phyloP scores from a whole-genome alignment of 2,888 invertebrate species.

The Taphrorychus bicolor region DNA sequence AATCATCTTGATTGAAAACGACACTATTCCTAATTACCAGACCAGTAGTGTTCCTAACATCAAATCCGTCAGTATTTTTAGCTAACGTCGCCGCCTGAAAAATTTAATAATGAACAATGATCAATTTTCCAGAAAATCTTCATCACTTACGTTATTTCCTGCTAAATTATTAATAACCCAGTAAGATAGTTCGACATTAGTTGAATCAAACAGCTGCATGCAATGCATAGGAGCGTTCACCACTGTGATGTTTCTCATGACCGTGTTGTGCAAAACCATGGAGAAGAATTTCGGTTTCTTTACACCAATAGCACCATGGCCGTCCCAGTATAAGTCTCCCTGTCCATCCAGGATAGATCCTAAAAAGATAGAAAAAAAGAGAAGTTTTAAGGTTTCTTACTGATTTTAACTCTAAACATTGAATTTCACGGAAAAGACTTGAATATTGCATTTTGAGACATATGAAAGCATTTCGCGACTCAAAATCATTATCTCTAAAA shows the following conservation, averaged over 20 bases:
- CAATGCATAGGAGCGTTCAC: conserved; percentile 43
- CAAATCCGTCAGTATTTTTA: conserved; percentile 42
- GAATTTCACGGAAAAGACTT: too few relatives aligned
- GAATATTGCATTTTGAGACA: too few relatives aligned
- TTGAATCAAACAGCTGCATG: conserved; percentile 40
- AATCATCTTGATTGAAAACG: conserved; percentile 43
- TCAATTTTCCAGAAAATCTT: background rate
- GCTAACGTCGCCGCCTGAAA: conserved; percentile 8
- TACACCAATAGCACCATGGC: conserved; percentile 41
- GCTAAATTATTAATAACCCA: conserved; percentile 42
- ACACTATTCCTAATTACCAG: conserved; percentile 22
- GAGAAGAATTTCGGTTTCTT: conserved; percentile 44
- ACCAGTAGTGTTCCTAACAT: conserved; percentile 31
- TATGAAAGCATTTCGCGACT: too few relatives aligned
- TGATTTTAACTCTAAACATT: too few relatives aligned
- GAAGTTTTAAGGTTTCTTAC: too few relatives aligned
- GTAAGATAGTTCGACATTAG: conserved; percentile 31
- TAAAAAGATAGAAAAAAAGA: too few relatives aligned
- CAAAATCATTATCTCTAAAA: too few relatives aligned
- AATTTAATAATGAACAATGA: background rate
- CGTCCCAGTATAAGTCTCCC: conserved; percentile 44
- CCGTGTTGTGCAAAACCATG: conserved; percentile 37
- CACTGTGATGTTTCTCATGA: conserved; percentile 38
- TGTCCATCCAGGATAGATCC: conserved; percentile 42
- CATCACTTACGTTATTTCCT: conserved; percentile 38